Evolutionary conservation across 2,113 vertebrate species (phyloP).

Genomic region (Aplodontia rufa): DNA sequence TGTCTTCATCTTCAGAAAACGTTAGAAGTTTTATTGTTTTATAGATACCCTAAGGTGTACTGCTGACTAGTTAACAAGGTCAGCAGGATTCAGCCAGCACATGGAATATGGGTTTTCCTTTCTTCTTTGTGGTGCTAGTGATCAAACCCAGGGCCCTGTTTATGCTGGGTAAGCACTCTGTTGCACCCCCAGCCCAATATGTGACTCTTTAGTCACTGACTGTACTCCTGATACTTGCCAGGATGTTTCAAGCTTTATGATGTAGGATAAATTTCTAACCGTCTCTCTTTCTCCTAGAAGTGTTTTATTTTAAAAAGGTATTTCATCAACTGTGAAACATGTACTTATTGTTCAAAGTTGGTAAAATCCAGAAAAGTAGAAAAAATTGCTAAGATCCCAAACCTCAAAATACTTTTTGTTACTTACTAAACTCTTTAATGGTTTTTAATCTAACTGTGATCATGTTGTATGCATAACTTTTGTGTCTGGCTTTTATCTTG

Average conservation of each 20-base stretch:
- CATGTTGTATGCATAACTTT: background rate
- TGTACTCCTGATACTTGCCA: background rate
- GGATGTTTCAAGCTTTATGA: background rate
- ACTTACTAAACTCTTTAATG: background rate
- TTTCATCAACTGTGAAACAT: background rate
- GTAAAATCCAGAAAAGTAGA: background rate
- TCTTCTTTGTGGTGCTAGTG: background rate
- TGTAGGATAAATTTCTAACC: background rate
- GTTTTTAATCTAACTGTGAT: background rate
- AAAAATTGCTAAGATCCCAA: background rate
- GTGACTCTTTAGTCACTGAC: background rate
- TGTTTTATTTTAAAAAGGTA: background rate
- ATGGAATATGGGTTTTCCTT: no score
- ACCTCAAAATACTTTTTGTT: background rate
- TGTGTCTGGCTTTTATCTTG: background rate
- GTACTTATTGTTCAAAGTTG: background rate
- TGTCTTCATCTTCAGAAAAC: background rate
- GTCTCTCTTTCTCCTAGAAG: background rate
- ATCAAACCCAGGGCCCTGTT: background rate
- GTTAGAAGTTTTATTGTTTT: background rate
- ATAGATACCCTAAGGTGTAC: background rate
- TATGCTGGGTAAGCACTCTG: background rate
- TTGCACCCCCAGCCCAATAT: no score
- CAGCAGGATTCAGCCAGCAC: background rate
- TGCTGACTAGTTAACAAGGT: background rate